Evolutionary conservation across 2,888 invertebrate species (phyloP).

Genomic region (Creontiades dilutus): DNA sequence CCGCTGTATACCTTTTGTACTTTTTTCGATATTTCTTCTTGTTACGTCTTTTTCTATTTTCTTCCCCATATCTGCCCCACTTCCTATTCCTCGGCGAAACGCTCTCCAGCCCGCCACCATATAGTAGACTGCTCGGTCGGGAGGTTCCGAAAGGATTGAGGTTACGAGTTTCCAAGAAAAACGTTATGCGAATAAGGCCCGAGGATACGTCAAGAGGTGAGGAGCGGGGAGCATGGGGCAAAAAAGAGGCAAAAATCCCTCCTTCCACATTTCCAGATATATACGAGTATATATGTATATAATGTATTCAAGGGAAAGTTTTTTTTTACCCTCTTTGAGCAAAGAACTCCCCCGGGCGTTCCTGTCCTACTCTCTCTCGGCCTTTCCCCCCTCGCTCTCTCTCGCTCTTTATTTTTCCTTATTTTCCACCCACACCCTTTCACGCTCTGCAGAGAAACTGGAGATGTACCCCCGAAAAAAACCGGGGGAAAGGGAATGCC

Average conservation of each 20-base stretch:
- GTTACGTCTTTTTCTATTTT: neutral
- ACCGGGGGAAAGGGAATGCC: neutral
- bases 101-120: neutral
- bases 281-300: conserved; percentile 61
- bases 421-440: conserved; percentile 5
- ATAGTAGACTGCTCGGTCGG: neutral
- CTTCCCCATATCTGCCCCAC: neutral
- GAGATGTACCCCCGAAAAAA: conserved; percentile 21
- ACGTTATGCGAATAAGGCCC: conserved; percentile 56
- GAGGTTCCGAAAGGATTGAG: conserved; percentile 43
- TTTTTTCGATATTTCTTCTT: neutral
- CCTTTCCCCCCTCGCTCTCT: neutral
- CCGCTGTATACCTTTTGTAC: no score
- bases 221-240: neutral
- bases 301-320: conserved; percentile 65
- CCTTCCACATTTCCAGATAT: conserved; percentile 37
- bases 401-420: conserved; percentile 25
- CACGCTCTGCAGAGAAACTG: neutral
- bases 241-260: conserved; percentile 53
- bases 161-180: conserved; percentile 57
- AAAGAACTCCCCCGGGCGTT: conserved; percentile 54
- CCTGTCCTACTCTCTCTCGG: neutral
- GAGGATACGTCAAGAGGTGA: neutral
- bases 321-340: conserved; percentile 63
- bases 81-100: neutral